Evolutionary conservation across 2,888 invertebrate species (phyloP), one percentile per base, ranked within the genome.

Genomic region (Drosophila histrio): DNA sequence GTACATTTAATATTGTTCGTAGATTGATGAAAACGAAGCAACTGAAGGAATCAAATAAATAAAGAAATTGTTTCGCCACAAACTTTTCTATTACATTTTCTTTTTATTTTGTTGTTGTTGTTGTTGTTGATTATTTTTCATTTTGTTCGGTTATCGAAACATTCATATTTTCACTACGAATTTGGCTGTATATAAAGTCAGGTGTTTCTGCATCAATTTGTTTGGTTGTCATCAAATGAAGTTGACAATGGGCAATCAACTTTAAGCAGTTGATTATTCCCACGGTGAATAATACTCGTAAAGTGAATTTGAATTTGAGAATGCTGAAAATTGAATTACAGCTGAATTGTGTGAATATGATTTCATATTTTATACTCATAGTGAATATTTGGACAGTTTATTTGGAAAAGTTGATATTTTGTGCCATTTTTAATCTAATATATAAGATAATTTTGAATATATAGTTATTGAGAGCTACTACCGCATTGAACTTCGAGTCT

Each of bases 1-100:
- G 87, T 81, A 77, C 77, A 80, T 65, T 70, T 73, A 70, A 77
- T 73, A 77, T 70, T 79, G 86, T 44, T 69, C 66, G 53, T 58
- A 66, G 26, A 41, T 56, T 39, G 52, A 53, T 41, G 38, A 52
- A 28, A 52, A 28, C 26, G 38, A 28, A 30, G 30, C 39, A 52
- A 26, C 52, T 50, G 36, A 50, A 19, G 36, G 26, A 57, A 57
- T 67, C 52, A 53, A 49, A 44, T 59, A 63, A 57, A 41, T 62
- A 44, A 44, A 59, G 59, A 77, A 63, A 72, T 79, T 72, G 79
- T 67, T 68, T 66, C 57, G 50, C 26, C 60, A 54, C 46, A 75
- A 68, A 59, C 38, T 69, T 75, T 65, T 57, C 44, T 39, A 19
- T 57, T 39, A 53, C 30, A 41, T 57, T 44, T 32, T 52, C 43